Conservation (phyloP, 2,113 vertebrate species). For the western clawed frog (Xenopus tropicalis) region DNA sequence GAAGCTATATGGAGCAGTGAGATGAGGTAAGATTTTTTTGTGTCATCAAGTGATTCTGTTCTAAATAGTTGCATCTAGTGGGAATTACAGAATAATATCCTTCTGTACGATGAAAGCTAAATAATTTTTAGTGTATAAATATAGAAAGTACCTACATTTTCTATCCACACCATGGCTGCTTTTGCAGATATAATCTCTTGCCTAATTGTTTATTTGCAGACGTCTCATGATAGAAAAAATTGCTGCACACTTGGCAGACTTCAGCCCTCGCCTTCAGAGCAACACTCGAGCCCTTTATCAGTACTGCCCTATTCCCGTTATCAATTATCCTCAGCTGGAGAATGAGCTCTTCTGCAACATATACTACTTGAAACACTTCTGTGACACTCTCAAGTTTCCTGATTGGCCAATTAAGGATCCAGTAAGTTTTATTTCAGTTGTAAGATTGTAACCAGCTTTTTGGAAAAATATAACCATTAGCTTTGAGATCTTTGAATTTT, state of each 20-base stretch:
- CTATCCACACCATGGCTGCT: too few relatives aligned
- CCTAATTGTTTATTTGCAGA: constrained; percentile 61
- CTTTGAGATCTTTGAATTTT: too few relatives aligned
- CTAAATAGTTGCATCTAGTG: too few relatives aligned
- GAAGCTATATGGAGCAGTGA: constrained; percentile 99
- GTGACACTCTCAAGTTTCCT: constrained; percentile 87
- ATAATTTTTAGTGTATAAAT: too few relatives aligned
- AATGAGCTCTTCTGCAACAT: constrained; percentile 98
- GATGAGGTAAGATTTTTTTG: constrained; percentile 79
- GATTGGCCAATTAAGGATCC: constrained; percentile 95
- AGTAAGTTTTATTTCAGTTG: constrained; percentile 62
- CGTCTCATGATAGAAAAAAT: constrained; percentile 98
- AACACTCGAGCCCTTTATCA: constrained; percentile 97
- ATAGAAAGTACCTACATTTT: too few relatives aligned
- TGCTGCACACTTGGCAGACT: constrained; percentile 93
- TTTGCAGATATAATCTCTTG: too few relatives aligned
- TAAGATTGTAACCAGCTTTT: too few relatives aligned
- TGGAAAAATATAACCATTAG: too few relatives aligned
- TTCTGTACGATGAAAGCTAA: too few relatives aligned
- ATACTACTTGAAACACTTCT: constrained; percentile 98
- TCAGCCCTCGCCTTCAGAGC: constrained; percentile 94
- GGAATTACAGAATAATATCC: too few relatives aligned
- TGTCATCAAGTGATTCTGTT: too few relatives aligned
- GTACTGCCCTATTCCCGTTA: constrained; percentile 92
- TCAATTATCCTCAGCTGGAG: constrained; percentile 95